These are phyloP conservation scores for Atlantisia rogersi DNA, from an alignment of 2,113 vertebrate genomes.

Conservation along the genomic window DNA sequence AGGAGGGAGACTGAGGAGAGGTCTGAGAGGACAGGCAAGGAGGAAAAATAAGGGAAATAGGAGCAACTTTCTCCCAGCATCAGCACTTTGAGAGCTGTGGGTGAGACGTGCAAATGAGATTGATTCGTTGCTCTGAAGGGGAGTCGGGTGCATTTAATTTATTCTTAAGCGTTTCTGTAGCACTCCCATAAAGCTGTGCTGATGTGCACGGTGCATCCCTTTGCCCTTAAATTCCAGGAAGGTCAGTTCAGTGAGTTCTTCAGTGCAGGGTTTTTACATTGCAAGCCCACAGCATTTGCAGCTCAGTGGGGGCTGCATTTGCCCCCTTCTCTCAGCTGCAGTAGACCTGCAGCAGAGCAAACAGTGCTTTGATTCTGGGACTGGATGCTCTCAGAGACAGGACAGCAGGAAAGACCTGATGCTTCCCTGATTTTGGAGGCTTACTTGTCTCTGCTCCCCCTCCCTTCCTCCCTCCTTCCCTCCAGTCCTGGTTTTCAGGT, in stretches of 20 bases:
- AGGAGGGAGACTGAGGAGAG: fast-evolving
- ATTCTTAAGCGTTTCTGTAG: neutral
- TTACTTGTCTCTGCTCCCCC: fast-evolving
- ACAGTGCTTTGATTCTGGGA: no score
- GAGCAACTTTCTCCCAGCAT: neutral
- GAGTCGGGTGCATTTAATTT: neutral
- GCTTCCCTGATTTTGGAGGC: neutral
- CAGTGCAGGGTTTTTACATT: neutral
- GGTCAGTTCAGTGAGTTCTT: neutral
- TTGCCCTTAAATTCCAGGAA: neutral
- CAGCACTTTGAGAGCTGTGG: neutral
- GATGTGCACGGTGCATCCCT: neutral
- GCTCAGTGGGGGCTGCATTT: neutral
- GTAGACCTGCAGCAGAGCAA: neutral
- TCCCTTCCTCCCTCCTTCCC: no score
- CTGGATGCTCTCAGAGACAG: neutral
- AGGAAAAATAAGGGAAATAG: neutral
- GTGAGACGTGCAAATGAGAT: neutral
- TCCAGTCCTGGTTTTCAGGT: fast-evolving
- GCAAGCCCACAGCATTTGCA: neutral
- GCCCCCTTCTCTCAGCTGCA: neutral
- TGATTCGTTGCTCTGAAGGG: neutral
- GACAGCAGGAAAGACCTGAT: fast-evolving
- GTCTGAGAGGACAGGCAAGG: neutral
- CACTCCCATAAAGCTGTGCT: neutral